phyloP scores from a whole-genome alignment of 2,888 invertebrate genomes.

The Aricia artaxerxes region DNA sequence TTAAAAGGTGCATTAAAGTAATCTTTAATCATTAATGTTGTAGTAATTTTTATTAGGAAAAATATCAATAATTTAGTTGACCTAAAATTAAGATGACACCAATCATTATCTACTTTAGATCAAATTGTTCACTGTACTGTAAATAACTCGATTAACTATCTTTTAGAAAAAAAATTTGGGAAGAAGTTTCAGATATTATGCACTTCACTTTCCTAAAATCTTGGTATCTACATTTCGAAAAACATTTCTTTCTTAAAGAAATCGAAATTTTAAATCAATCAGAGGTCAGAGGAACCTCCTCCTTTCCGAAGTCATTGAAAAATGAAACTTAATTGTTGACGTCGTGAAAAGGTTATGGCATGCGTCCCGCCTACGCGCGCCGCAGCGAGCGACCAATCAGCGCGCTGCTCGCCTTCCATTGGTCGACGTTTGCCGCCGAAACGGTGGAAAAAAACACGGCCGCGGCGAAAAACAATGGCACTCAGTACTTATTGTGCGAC shows the following conservation, averaged over 20 bases:
- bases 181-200: background rate
- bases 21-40: too few species aligned
- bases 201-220: background rate
- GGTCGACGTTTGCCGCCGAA: conserved; percentile 53
- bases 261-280: background rate
- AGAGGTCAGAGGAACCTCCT: conserved; percentile 43
- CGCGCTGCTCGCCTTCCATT: conserved; percentile 54
- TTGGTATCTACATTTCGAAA: background rate
- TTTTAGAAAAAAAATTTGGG: background rate
- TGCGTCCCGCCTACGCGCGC: conserved; percentile 47
- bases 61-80: too few species aligned
- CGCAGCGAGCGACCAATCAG: conserved; percentile 55
- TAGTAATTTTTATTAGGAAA: too few species aligned
- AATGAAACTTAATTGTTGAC: conserved; percentile 49
- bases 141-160: too few species aligned
- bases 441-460: conserved; percentile 46
- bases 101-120: too few species aligned
- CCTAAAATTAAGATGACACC: too few species aligned
- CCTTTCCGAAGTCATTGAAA: conserved; percentile 39
- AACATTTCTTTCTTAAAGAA: background rate
- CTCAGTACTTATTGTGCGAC: conserved; percentile 55
- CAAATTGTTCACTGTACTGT: too few species aligned
- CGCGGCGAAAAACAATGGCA: conserved; percentile 72
- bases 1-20: too few species aligned
- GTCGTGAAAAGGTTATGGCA: conserved; percentile 59